Conservation (phyloP, 2,797 vertebrate species). For the Allenopithecus nigroviridis region DNA sequence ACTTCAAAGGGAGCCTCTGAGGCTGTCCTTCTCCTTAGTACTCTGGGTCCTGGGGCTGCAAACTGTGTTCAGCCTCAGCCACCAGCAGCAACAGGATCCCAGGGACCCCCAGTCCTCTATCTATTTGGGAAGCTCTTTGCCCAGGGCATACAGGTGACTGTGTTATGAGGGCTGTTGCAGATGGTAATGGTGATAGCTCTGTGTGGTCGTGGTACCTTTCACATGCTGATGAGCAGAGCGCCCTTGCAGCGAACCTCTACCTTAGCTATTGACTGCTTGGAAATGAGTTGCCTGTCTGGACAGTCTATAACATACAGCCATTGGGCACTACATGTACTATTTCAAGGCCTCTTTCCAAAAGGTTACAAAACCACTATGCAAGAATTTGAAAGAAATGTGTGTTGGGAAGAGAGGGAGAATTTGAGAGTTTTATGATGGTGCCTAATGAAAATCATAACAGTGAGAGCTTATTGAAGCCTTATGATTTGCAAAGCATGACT, state of each 20-base stretch:
- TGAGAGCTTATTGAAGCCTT: background rate
- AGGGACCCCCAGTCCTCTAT: background rate
- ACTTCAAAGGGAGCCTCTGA: background rate
- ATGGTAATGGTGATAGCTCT: background rate
- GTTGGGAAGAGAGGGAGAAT: background rate
- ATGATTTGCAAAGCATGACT: background rate
- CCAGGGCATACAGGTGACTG: rapidly evolving
- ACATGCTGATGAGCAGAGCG: background rate
- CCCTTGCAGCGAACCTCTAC: background rate
- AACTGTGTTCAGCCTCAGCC: background rate
- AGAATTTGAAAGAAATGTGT: background rate
- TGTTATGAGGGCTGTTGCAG: background rate
- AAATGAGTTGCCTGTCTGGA: background rate
- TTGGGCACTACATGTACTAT: background rate
- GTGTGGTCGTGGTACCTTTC: background rate
- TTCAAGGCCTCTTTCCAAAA: background rate
- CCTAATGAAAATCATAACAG: background rate
- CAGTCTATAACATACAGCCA: background rate
- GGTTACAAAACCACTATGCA: background rate
- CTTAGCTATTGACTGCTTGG: background rate
- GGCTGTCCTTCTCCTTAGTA: background rate
- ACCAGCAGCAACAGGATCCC: background rate
- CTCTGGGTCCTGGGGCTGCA: background rate
- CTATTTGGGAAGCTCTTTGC: background rate
- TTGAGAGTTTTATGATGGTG: background rate